Evolutionary conservation across 2,797 vertebrate genomes (phyloP).

Genomic region (Okamejei kenojei): DNA sequence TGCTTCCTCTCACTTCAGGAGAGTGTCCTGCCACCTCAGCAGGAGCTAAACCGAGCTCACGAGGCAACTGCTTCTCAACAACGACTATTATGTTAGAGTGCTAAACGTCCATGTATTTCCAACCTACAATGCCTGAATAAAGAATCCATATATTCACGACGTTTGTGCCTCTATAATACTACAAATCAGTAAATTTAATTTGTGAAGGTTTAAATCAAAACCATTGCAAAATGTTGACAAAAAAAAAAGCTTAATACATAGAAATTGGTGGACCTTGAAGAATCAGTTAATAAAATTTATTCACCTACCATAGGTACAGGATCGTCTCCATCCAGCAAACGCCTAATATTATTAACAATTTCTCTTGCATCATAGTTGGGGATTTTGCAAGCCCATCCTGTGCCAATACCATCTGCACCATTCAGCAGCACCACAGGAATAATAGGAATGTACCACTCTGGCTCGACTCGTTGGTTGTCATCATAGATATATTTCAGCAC

Average conservation of each 20-base stretch:
- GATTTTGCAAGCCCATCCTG: slow-evolving; percentile 90
- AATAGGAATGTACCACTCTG: slow-evolving; percentile 98
- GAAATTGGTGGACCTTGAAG: not conserved
- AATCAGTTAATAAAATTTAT: not conserved
- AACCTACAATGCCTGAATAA: too few species aligned
- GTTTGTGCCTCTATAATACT: not conserved
- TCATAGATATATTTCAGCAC: slow-evolving; percentile 83
- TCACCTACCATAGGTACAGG: slow-evolving; percentile 78
- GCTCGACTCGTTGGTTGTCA: slow-evolving; percentile 92
- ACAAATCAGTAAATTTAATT: too few species aligned
- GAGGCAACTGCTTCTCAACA: too few species aligned
- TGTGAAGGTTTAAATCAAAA: not conserved
- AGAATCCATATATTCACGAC: too few species aligned
- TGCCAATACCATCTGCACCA: slow-evolving; percentile 88
- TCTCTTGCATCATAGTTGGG: slow-evolving; percentile 84
- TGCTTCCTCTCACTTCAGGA: too few species aligned
- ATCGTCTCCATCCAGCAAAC: slow-evolving; percentile 79
- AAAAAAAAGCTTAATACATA: not conserved
- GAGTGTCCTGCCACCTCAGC: too few species aligned
- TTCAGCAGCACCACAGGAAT: slow-evolving; percentile 85
- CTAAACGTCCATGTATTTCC: too few species aligned
- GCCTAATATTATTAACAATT: slow-evolving; percentile 77
- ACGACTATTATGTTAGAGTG: too few species aligned
- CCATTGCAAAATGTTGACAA: not conserved
- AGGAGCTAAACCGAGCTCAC: too few species aligned